These are phyloP conservation scores for Proterorhinus semilunaris DNA, from an alignment of 2,113 vertebrate species.

Conservation along the genomic window DNA sequence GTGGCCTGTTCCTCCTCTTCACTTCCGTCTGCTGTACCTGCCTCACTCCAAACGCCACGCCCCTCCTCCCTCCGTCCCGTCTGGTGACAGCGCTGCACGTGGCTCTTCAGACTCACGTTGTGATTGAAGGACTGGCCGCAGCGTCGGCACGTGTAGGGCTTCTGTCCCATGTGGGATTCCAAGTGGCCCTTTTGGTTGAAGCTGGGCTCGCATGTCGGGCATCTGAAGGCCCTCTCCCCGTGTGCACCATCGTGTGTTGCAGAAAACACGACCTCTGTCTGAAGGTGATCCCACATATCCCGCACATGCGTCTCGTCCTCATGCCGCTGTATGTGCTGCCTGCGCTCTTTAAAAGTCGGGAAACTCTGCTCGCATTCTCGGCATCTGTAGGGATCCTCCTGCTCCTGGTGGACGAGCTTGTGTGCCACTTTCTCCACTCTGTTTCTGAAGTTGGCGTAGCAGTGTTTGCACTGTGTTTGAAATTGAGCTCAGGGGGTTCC, in stretches of 20 bases:
- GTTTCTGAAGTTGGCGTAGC: conserved; percentile 41
- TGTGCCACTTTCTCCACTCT: conserved; percentile 50
- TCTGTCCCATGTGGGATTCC: conserved; percentile 65
- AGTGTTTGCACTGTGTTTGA: conserved; percentile 58
- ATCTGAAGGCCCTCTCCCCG: conserved; percentile 41
- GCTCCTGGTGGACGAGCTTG: conserved; percentile 28
- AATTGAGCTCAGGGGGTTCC: too few relatives aligned
- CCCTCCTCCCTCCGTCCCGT: neutral
- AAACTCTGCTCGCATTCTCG: conserved; percentile 42
- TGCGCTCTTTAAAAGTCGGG: conserved; percentile 22
- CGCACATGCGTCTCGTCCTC: conserved; percentile 34
- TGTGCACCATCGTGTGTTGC: conserved; percentile 52
- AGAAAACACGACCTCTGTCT: neutral
- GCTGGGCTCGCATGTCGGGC: conserved; percentile 47
- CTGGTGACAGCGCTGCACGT: conserved; percentile 47
- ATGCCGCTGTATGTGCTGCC: conserved; percentile 37
- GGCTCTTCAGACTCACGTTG: too few relatives aligned
- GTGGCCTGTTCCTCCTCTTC: too few relatives aligned
- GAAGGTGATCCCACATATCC: conserved; percentile 48
- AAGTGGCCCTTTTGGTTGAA: conserved; percentile 58
- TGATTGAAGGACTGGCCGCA: conserved; percentile 64
- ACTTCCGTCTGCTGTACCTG: neutral
- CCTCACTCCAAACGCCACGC: too few relatives aligned
- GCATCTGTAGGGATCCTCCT: conserved; percentile 52
- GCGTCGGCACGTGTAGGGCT: conserved; percentile 52